These are phyloP conservation scores for Heliothis peltigera DNA, from an alignment of 2,888 invertebrate genomes.

Conservation along the genomic window DNA sequence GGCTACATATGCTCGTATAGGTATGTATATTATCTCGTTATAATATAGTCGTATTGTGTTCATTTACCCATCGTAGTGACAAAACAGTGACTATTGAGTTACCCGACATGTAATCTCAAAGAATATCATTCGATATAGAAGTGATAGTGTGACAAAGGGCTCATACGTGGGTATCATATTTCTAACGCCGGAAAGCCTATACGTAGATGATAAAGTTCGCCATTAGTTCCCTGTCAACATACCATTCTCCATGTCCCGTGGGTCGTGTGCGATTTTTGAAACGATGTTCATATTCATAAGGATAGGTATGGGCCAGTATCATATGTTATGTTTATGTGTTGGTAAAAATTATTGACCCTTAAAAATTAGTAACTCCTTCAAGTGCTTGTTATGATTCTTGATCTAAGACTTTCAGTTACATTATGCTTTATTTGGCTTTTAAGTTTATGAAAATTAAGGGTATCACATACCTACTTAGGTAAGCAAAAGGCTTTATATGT, in stretches of 20 bases:
- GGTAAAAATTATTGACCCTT: no score
- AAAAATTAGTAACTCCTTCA: no score
- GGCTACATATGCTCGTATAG: no score
- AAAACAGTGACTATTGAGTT: not conserved
- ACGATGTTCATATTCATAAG: conserved; percentile 23
- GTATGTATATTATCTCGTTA: no score
- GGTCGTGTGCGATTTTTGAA: conserved; percentile 40
- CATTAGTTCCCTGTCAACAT: conserved; percentile 37
- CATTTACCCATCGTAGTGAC: not conserved
- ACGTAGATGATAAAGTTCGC: conserved; percentile 24
- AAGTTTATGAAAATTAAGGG: no score
- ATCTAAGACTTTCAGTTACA: no score
- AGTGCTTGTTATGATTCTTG: no score
- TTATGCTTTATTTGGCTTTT: no score
- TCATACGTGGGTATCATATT: conserved; percentile 24
- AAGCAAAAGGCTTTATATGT: no score
- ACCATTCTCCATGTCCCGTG: not conserved
- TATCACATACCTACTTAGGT: no score
- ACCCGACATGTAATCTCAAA: not conserved
- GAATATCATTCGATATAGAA: conserved; percentile 14
- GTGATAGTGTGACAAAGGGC: conserved; percentile 28
- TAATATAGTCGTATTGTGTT: not conserved
- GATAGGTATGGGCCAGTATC: no score
- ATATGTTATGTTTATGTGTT: no score
- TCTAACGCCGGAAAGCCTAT: conserved; percentile 34